phyloP scores from a whole-genome alignment of 1,140 invertebrate species.

The Cydia fagiglandana region DNA sequence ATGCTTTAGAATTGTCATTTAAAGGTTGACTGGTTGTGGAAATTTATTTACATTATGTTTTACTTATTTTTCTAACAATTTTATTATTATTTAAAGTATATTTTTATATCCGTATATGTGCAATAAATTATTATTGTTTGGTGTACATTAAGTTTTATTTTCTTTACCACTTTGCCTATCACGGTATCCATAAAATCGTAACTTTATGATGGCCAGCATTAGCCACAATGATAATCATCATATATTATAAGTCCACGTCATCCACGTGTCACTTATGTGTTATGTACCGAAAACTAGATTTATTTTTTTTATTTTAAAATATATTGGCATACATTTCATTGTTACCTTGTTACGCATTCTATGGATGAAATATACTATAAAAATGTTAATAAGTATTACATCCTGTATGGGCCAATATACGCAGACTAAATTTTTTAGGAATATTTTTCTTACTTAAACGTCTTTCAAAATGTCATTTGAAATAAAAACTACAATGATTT shows the following conservation, averaged over 20 bases:
- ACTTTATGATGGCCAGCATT: neutral
- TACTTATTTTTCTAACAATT: constrained; percentile 11
- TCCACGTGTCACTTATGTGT: no score
- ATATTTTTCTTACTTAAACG: no score
- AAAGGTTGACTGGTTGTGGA: constrained; percentile 14
- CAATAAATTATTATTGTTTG: constrained; percentile 41
- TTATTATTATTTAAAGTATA: constrained; percentile 29
- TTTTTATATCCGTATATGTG: constrained; percentile 36
- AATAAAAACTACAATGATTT: no score
- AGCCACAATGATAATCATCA: neutral
- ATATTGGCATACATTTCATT: no score
- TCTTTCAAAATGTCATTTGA: no score
- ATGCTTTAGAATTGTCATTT: constrained; percentile 18
- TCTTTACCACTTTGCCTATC: constrained; percentile 29
- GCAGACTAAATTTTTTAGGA: no score
- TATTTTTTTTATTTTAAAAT: no score
- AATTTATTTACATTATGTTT: neutral
- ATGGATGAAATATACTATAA: neutral
- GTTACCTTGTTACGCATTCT: neutral
- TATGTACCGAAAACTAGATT: no score
- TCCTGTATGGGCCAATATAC: no score
- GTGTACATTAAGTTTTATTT: constrained; percentile 36
- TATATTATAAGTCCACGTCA: no score
- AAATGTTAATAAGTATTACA: no score
- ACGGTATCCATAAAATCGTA: neutral